phyloP scores from a whole-genome alignment of 2,113 vertebrate species.

The Progne subis region DNA sequence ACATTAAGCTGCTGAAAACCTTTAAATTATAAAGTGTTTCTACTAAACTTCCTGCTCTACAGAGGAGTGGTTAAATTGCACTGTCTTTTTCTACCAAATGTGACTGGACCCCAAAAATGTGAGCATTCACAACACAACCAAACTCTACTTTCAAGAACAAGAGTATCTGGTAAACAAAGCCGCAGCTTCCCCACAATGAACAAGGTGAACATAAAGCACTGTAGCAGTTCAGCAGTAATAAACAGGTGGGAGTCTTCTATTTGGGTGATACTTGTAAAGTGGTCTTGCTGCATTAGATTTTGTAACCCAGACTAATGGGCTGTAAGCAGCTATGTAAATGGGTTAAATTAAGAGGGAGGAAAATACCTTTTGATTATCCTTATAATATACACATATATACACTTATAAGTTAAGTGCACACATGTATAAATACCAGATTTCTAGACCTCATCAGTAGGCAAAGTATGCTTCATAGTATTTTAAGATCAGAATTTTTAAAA shows the following conservation, averaged over 20 bases:
- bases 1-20: background rate
- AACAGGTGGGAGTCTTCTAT: constrained; percentile 28
- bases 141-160: background rate
- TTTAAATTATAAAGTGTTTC: background rate
- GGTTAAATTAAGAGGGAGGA: constrained; percentile 21
- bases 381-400: background rate
- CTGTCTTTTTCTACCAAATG: background rate
- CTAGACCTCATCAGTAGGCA: background rate
- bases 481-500: background rate
- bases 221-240: constrained; percentile 14
- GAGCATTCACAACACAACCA: background rate
- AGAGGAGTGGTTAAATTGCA: background rate
- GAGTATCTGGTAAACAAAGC: background rate
- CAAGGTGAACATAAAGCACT: background rate
- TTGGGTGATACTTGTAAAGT: background rate
- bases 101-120: background rate
- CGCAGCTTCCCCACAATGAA: background rate
- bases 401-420: background rate
- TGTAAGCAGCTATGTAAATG: background rate
- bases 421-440: background rate
- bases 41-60: background rate
- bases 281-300: constrained; percentile 41
- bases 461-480: background rate
- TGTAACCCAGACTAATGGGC: constrained; percentile 22
- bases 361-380: background rate